Conservation (phyloP, 2,797 vertebrate species). For the Huso huso region DNA sequence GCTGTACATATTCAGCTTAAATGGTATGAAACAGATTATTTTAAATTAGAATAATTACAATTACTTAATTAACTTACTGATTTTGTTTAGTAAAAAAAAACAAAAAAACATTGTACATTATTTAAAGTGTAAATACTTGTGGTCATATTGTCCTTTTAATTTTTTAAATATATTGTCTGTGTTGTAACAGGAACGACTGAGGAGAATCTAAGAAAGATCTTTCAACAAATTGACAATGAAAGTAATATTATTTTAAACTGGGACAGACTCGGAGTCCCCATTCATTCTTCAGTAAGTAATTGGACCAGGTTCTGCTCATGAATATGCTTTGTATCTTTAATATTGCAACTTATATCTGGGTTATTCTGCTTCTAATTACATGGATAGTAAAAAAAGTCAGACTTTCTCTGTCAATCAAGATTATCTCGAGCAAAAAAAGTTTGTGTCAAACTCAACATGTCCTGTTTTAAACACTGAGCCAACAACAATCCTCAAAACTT, state of each 20-base stretch:
- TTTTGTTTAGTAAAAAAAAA: not conserved
- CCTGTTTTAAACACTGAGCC: too few species aligned
- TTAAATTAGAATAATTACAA: not conserved
- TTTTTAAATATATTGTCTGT: constrained; percentile 18
- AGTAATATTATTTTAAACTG: constrained; percentile 88
- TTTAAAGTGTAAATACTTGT: too few species aligned
- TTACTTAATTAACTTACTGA: not conserved
- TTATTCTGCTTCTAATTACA: not conserved
- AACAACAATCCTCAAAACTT: too few species aligned
- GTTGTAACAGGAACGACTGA: constrained; percentile 77
- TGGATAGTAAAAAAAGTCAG: too few species aligned
- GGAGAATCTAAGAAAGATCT: constrained; percentile 89
- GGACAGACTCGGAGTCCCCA: constrained; percentile 82
- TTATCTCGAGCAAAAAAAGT: too few species aligned
- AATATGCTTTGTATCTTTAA: not conserved
- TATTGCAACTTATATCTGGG: not conserved
- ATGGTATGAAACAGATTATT: constrained; percentile 52
- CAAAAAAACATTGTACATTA: too few species aligned
- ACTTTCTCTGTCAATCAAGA: too few species aligned
- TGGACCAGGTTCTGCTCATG: not conserved
- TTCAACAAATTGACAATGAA: constrained; percentile 85
- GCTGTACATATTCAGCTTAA: constrained; percentile 91
- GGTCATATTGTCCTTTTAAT: too few species aligned
- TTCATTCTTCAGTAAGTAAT: constrained; percentile 66
- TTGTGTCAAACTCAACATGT: too few species aligned